These are phyloP conservation scores for Melanostigma gelatinosum DNA, from an alignment of 2,113 vertebrate genomes.

Conservation along the genomic window DNA sequence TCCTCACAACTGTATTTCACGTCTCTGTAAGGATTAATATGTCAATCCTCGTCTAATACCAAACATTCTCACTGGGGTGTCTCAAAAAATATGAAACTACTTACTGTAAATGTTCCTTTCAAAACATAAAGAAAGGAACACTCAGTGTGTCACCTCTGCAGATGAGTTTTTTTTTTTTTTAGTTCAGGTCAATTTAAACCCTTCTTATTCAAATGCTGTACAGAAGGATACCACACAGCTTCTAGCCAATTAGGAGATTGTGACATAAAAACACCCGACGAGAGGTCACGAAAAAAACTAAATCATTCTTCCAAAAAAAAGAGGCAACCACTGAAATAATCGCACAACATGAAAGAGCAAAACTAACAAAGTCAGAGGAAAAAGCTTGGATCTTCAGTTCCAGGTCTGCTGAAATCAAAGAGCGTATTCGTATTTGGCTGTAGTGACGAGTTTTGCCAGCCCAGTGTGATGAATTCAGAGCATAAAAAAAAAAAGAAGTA, in stretches of 20 bases:
- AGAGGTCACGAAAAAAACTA: conserved; percentile 18
- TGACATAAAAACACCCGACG: conserved; percentile 27
- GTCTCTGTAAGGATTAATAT: conserved; percentile 12
- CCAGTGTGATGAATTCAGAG: conserved; percentile 30
- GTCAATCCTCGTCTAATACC: conserved; percentile 24
- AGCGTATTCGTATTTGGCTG: conserved; percentile 71
- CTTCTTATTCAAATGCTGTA: conserved; percentile 55
- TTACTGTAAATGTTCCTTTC: conserved; percentile 47
- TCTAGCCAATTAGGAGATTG: conserved; percentile 48
- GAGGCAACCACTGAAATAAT: conserved; percentile 74
- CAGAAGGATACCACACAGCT: conserved; percentile 45
- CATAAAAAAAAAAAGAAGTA: neutral
- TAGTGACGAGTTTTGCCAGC: conserved; percentile 40
- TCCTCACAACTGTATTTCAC: conserved; percentile 26
- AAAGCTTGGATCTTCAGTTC: conserved; percentile 45
- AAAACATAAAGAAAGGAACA: conserved; percentile 44
- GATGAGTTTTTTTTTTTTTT: conserved; percentile 5
- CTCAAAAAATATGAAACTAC: conserved; percentile 56
- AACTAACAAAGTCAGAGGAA: conserved; percentile 19
- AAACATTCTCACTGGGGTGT: conserved; percentile 35
- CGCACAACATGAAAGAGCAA: conserved; percentile 51
- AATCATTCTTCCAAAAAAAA: conserved; percentile 19
- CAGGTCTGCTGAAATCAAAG: conserved; percentile 54
- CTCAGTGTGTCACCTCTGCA: conserved; percentile 41
- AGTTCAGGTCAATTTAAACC: conserved; percentile 23